Evolutionary conservation across 2,797 vertebrate genomes (phyloP), one percentile per base, ranked within the genome.

Genomic region (Esox lucius): DNA sequence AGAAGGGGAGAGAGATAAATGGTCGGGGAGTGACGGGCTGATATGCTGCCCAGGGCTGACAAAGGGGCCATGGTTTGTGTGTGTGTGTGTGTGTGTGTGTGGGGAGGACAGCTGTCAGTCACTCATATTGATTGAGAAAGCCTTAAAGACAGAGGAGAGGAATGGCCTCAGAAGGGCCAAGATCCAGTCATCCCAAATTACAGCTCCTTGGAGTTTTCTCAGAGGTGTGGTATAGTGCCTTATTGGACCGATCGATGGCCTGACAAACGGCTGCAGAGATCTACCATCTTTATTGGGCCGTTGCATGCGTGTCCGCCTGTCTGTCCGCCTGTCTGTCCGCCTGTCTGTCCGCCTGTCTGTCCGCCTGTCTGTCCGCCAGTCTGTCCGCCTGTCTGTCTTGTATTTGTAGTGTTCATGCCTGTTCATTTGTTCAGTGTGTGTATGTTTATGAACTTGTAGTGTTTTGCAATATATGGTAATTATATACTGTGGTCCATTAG

Each of bases 241-340:
- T 91, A 88, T 90, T 91, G 85, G 83, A 86, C 81, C 84, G 91
- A 93, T 93, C 91, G 89, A 92, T 92, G 90, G 87, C 80, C 88
- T 90, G 92, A 92, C 91, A 92, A 90, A 93, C 90, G 87, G 86
- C 87, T 88, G 87, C 87, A 84, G 92, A 92, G 90, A 92, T 90
- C 84, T 78, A 83, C 85, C 79, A 80, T 87, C 5, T 91, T 90
- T 89, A 87, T 89, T 90, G 83, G 85, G 83, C 74, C 48, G 64
- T 66, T 82, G 72, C 72, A 19, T 85, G 70, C 73, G 66, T 59
- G 48, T 48, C 24, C 19, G 9, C 31, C 8, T 35, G 61, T 48
- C 62, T 67, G 46, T 67, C n/a, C n/a, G n/a, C n/a, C n/a, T n/a
- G n/a, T n/a, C n/a, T n/a, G n/a, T n/a, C n/a, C n/a, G n/a, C n/a